Conservation (phyloP, 1,140 invertebrate genomes). For the Drosophila cardini region DNA sequence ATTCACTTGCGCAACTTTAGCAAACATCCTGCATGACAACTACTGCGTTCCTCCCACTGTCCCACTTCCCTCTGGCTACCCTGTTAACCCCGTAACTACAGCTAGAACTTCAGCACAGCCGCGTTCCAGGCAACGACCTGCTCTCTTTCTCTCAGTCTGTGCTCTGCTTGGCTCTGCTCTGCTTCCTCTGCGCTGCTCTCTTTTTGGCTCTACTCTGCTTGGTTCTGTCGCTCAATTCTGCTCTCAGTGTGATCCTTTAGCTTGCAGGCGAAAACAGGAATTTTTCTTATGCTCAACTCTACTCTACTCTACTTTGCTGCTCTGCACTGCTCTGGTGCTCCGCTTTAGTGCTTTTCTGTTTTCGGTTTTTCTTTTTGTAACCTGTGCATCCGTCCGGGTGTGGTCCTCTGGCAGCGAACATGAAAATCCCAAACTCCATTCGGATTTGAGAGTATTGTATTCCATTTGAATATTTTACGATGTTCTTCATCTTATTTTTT, state of each 20-base stretch:
- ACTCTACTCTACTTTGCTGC: conserved; percentile 5
- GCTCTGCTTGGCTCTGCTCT: conserved; percentile 17
- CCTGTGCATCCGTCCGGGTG: conserved; percentile 51
- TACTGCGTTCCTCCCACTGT: conserved; percentile 1
- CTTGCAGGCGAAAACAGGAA: conserved; percentile 50
- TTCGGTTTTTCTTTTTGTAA: conserved; percentile 48
- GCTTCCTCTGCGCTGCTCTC: conserved; percentile 22
- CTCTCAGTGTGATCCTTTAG: conserved; percentile 53
- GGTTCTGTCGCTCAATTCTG: not conserved
- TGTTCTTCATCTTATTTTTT: conserved; percentile 16
- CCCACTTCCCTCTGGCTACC: no score
- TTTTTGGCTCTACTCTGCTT: conserved; percentile 13
- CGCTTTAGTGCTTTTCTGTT: conserved; percentile 36
- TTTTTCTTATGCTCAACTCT: conserved; percentile 38
- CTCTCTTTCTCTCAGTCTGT: conserved; percentile 3
- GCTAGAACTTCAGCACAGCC: conserved; percentile 30
- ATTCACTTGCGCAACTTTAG: conserved; percentile 52
- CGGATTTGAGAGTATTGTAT: conserved; percentile 27
- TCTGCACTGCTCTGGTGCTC: conserved; percentile 9
- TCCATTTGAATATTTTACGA: conserved; percentile 20
- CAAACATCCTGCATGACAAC: conserved; percentile 51
- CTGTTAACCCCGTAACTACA: not conserved
- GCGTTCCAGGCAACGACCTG: conserved; percentile 37
- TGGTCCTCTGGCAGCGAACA: conserved; percentile 43
- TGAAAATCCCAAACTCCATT: conserved; percentile 38